These are phyloP conservation scores for Emydura subglobosa DNA, from an alignment of 2,113 vertebrate genomes.

Conservation along the genomic window DNA sequence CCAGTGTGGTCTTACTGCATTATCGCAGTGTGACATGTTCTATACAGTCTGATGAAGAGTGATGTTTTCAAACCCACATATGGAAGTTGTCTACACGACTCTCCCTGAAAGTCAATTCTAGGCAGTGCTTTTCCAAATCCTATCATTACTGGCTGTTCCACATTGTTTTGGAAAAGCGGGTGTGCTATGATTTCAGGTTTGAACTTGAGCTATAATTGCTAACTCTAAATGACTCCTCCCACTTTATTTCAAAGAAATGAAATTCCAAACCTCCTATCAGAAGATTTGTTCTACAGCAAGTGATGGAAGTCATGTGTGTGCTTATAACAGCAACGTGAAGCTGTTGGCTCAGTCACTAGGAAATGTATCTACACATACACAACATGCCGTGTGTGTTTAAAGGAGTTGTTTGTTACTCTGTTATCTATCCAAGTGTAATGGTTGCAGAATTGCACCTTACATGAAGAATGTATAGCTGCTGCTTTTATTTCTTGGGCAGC, in stretches of 20 bases:
- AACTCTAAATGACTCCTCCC: neutral
- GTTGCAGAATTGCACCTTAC: neutral
- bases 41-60: neutral
- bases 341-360: neutral
- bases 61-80: neutral
- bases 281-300: neutral
- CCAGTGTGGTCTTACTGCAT: neutral
- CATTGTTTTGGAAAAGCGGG: neutral
- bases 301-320: neutral
- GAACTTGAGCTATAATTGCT: neutral
- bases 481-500: neutral
- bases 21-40: neutral
- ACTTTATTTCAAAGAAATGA: neutral
- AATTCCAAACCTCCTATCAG: neutral
- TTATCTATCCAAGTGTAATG: slow-evolving; percentile 46
- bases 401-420: slow-evolving; percentile 24
- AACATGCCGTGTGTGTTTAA: neutral
- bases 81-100: neutral
- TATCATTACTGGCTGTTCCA: neutral
- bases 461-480: neutral
- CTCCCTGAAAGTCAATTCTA: neutral
- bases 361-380: neutral
- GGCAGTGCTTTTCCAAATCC: neutral
- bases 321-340: slow-evolving; percentile 7
- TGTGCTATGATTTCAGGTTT: neutral